Percentiles rank a stretch among this genome's conserved stretches.
These are phyloP conservation scores for Falco punctatus DNA, from an alignment of 2,113 vertebrate species.

Conservation along the genomic window DNA sequence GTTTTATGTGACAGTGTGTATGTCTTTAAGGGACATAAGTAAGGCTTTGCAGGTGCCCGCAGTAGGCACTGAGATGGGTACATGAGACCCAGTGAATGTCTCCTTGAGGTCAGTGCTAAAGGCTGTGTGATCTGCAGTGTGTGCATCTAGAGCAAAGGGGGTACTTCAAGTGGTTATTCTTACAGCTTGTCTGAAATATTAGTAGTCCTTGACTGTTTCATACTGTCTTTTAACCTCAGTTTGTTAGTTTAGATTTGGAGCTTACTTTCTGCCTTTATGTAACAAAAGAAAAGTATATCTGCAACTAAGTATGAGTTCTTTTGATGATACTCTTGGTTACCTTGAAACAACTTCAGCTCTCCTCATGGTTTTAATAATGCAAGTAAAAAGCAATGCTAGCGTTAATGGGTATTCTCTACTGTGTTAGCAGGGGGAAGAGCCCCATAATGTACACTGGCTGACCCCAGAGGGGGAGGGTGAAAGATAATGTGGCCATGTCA, in stretches of 20 bases:
- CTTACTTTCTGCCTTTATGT: background rate
- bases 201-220: background rate
- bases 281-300: background rate
- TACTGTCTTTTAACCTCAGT: background rate
- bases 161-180: too few species aligned
- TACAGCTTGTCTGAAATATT: background rate
- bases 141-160: background rate
- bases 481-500: background rate
- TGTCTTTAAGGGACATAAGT: background rate
- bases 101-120: background rate
- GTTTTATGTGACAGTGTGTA: background rate
- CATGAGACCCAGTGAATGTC: fast-evolving
- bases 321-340: background rate
- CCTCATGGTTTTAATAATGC: background rate
- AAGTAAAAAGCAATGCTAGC: background rate
- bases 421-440: background rate
- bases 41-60: background rate
- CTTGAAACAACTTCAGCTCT: background rate
- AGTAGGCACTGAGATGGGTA: background rate
- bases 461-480: background rate
- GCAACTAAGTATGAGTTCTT: background rate
- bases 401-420: background rate
- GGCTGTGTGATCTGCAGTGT: background rate
- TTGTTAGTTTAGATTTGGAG: background rate
- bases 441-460: background rate